Percentiles rank a stretch among this genome's conserved stretches.
phyloP scores from a whole-genome alignment of 2,797 vertebrate genomes.

The Helicolenus hilgendorfi region DNA sequence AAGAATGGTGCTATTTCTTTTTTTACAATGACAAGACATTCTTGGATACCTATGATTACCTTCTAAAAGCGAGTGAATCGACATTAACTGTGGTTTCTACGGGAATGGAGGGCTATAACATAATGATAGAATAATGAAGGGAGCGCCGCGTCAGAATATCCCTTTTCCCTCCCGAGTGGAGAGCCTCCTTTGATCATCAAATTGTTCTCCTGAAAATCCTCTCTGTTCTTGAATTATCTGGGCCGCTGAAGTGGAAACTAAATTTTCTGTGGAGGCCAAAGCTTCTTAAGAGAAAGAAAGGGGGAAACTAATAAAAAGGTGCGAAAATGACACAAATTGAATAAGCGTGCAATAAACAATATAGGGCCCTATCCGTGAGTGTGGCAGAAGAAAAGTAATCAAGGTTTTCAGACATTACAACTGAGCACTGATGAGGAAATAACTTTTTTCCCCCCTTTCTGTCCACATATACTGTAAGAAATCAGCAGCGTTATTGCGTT shows the following conservation, averaged over 20 bases:
- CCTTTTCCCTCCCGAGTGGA: constrained; percentile 66
- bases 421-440: constrained; percentile 37
- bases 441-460: background rate
- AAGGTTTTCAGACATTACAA: constrained; percentile 55
- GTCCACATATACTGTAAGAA: constrained; percentile 18
- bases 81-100: constrained; percentile 48
- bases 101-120: constrained; percentile 61
- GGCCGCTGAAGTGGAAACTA: constrained; percentile 83
- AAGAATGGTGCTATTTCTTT: background rate
- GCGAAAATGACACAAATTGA: constrained; percentile 74
- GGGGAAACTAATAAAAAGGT: constrained; percentile 73
- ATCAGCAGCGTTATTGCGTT: background rate
- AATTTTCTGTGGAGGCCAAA: constrained; percentile 77
- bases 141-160: constrained; percentile 69
- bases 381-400: constrained; percentile 58
- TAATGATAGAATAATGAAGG: constrained; percentile 66
- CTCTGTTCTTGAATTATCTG: constrained; percentile 86
- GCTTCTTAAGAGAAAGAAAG: constrained; percentile 69
- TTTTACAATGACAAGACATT: background rate
- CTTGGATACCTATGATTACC: constrained; percentile 51
- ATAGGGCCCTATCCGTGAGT: constrained; percentile 22
- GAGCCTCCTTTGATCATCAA: constrained; percentile 87
- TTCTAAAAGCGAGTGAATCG: constrained; percentile 45
- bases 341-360: constrained; percentile 54
- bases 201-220: constrained; percentile 87